Base-by-base conservation (phyloP, 2,888 invertebrate genomes). In the Nemotelus nigrinus region DNA sequence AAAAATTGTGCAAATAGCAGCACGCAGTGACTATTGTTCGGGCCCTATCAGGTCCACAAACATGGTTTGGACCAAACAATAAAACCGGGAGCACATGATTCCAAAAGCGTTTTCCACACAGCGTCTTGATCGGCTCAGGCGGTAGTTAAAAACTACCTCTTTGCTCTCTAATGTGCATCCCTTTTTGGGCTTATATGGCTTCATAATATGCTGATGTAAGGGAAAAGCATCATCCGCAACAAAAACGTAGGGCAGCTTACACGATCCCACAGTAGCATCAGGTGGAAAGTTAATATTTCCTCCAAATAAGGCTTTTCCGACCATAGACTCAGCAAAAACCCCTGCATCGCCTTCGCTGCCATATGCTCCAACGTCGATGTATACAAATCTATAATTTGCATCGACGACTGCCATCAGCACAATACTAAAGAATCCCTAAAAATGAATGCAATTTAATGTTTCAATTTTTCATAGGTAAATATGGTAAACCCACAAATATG, bases 171-270 rank as follows among this genome's bases (percentile, higher is more conserved):
- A 8, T 50, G 72, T 68, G 2, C 41, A 43, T 25, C 63, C 50
- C 65, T 63, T 72, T 47, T 77, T 55, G 48, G 57, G 70, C 55
- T 53, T 79, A 60, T 80, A 82, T 74, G 82, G 82, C 76, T 82
- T 80, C 78, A 80, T 80, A 65, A 82, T 78, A 55, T 79, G 75
- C 63, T 79, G 81, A 57, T 79, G 77, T 7, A 80, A 48, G 0
- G 79, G 77, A 47, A 80, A 80, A 6, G 79, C 80, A 74, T 79
- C 79, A 74, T 80, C 78, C 7, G 76, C 78, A 39, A 79, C 77
- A 7, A 58, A 72, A 41, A 76, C 50, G 63, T 63, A 25, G 25
- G 25, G 1, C 25, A 25, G 25, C 25, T 25, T 25, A 25, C 25
- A 25, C 25, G 25, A 25, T 77, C 45, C 45, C 0, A 4, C 45